Conservation (phyloP, 2,888 invertebrate genomes). For the Cheiracanthium punctorium region DNA sequence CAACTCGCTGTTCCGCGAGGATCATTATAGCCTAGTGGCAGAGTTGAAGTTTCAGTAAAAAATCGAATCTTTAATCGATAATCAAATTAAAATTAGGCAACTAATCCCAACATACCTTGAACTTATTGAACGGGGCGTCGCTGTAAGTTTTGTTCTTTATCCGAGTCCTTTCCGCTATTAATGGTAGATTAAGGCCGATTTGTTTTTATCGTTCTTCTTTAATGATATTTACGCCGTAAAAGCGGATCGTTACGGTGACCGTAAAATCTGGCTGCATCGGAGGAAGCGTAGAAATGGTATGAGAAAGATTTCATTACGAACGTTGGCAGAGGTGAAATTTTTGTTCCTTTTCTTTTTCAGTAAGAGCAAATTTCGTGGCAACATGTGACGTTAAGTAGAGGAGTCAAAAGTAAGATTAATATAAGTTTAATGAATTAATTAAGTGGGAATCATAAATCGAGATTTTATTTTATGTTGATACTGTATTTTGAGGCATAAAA, state of each 20-base stretch:
- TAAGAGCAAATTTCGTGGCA: background rate
- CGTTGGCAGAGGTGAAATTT: background rate
- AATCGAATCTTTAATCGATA: constrained; percentile 2
- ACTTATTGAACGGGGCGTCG: constrained; percentile 13
- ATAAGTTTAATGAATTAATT: constrained; percentile 3
- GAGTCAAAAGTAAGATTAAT: background rate
- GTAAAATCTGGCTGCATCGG: constrained; percentile 14
- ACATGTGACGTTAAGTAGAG: background rate
- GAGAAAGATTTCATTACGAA: background rate
- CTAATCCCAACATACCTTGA: constrained; percentile 10
- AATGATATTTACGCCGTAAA: constrained; percentile 33
- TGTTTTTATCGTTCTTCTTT: constrained; percentile 26
- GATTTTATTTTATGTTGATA: too few relatives aligned
- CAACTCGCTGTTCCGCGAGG: too few relatives aligned
- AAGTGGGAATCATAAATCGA: background rate
- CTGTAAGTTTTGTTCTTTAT: background rate
- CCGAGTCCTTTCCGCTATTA: constrained; percentile 13
- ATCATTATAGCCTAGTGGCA: background rate
- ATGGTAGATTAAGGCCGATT: constrained; percentile 28
- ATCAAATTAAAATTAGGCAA: constrained; percentile 4
- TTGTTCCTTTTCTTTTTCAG: background rate
- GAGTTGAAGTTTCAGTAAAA: background rate
- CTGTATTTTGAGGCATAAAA: too few relatives aligned
- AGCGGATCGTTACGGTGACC: constrained; percentile 1
- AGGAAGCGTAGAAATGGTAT: background rate